These are phyloP conservation scores for Nemoura dubitans DNA, from an alignment of 2,888 invertebrate genomes.

Conservation along the genomic window DNA sequence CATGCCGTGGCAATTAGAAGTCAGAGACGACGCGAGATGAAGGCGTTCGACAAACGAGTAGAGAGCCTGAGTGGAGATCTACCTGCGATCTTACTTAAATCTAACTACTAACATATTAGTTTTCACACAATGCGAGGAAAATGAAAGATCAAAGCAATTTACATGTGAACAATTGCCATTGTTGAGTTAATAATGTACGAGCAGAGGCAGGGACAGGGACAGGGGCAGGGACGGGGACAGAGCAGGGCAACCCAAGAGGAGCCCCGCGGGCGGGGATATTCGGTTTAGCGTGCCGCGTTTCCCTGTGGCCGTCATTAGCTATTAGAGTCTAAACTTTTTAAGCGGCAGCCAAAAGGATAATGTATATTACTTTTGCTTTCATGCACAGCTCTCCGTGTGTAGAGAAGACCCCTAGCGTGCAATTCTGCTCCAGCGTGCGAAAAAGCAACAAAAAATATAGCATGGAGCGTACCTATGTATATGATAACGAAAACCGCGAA, in stretches of 20 bases:
- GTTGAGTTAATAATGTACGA: conserved; percentile 10
- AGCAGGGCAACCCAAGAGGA: too few species aligned
- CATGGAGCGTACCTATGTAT: background rate
- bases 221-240: too few species aligned
- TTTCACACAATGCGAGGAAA: background rate
- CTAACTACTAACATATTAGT: background rate
- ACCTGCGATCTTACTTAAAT: background rate
- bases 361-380: conserved; percentile 25
- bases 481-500: conserved; percentile 12
- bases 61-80: background rate
- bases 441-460: background rate
- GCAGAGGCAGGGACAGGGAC: too few species aligned
- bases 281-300: background rate
- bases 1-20: background rate
- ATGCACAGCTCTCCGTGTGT: background rate
- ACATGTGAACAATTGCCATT: conserved; percentile 35
- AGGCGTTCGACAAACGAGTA: background rate
- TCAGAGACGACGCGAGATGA: background rate
- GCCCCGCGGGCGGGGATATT: background rate
- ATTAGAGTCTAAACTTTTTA: conserved; percentile 26
- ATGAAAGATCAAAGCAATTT: conserved; percentile 25
- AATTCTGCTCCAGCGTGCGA: background rate
- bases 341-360: conserved; percentile 33
- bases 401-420: conserved; percentile 27
- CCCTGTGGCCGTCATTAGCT: conserved; percentile 26